These are phyloP conservation scores for Petrosia ficiformis DNA, from an alignment of 37 sponge, comb jelly and placozoan species.

Conservation along the genomic window DNA sequence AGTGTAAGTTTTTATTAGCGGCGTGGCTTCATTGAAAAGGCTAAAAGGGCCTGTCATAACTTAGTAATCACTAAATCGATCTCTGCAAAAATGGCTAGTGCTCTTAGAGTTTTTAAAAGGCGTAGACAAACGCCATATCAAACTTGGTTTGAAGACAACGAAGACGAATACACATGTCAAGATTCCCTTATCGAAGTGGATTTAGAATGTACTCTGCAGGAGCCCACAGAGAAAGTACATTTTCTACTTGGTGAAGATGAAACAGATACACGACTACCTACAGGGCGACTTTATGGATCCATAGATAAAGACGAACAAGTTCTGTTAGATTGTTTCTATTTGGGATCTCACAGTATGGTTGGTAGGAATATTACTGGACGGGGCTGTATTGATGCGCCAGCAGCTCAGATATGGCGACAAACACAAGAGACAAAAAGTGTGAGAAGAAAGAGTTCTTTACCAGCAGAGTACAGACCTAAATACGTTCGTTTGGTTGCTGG, in stretches of 20 bases:
- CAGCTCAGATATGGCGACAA: slow-evolving; percentile 42
- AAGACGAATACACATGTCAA: no score
- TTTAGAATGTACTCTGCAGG: not conserved
- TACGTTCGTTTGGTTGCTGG: slow-evolving; percentile 50
- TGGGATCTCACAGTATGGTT: slow-evolving; percentile 68
- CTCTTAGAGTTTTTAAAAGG: slow-evolving; percentile 20
- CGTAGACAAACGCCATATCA: slow-evolving; percentile 14
- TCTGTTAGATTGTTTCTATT: slow-evolving; percentile 59
- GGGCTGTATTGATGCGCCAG: slow-evolving; percentile 62
- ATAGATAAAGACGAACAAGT: not conserved
- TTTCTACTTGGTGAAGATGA: not conserved
- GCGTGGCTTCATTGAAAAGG: no score
- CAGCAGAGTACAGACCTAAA: not conserved
- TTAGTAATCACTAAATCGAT: no score
- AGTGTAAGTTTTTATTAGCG: no score
- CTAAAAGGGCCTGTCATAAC: no score
- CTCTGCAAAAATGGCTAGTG: no score
- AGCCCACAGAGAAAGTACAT: not conserved
- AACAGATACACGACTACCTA: not conserved
- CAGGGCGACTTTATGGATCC: not conserved
- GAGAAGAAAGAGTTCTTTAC: slow-evolving; percentile 1
- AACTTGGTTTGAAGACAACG: slow-evolving; percentile 36
- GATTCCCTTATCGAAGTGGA: not conserved
- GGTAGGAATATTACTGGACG: slow-evolving; percentile 47
- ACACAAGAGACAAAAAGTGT: slow-evolving; percentile 30